These are phyloP conservation scores for Panagrolaimus sp. DNA, from an alignment of 1,140 invertebrate species.

Conservation along the genomic window DNA sequence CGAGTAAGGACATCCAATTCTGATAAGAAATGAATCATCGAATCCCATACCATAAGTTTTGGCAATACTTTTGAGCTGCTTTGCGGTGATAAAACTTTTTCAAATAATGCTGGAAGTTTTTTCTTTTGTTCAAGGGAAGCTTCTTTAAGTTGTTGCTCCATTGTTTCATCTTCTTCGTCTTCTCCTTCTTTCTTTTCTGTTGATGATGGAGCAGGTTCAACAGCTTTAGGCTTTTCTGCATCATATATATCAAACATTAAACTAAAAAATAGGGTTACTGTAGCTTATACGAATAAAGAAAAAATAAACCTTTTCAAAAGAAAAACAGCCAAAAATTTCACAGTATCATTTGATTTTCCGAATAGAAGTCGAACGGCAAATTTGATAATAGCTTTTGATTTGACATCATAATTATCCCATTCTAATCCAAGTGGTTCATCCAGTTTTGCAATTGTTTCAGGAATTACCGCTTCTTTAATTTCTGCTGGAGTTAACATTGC, in stretches of 20 bases:
- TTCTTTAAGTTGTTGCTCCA: constrained; percentile 16
- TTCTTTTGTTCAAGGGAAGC: constrained; percentile 5
- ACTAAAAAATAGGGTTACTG: constrained; percentile 18
- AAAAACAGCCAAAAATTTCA: not conserved
- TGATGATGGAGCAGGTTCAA: not conserved
- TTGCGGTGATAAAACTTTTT: not conserved
- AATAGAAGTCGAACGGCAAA: not conserved
- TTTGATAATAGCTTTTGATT: not conserved
- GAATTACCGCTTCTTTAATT: not conserved
- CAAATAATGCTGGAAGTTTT: constrained; percentile 3
- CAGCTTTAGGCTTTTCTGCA: constrained; percentile 15
- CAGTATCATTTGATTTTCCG: not conserved
- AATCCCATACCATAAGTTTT: constrained; percentile 26
- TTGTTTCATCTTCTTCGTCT: not conserved
- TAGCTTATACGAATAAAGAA: not conserved
- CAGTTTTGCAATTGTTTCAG: not conserved
- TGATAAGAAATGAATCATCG: constrained; percentile 23
- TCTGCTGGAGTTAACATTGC: not conserved
- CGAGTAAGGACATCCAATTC: constrained; percentile 28
- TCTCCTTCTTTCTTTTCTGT: not conserved
- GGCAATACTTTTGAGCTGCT: constrained; percentile 12
- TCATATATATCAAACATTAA: constrained; percentile 26
- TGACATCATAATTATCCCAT: not conserved
- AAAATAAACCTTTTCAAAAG: constrained; percentile 1
- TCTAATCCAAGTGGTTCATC: not conserved